phyloP scores from a whole-genome alignment of 1,140 invertebrate genomes.

The Danaus plexippus region DNA sequence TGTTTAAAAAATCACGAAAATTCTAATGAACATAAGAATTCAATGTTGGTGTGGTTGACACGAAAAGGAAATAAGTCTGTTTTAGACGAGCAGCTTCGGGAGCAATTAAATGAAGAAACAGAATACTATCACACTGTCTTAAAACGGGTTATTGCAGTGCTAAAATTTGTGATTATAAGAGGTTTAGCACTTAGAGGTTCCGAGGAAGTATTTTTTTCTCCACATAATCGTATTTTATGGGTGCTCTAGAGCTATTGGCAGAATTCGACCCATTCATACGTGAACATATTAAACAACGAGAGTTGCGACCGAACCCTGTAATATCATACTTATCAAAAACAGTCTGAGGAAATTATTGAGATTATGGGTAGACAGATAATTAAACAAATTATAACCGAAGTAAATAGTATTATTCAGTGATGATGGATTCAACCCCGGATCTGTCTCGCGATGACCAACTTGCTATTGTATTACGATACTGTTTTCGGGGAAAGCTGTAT shows the following conservation, averaged over 20 bases:
- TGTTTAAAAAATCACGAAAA: no score
- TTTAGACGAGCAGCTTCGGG: constrained; percentile 2
- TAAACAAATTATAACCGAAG: no score
- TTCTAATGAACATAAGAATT: no score
- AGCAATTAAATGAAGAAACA: constrained; percentile 5
- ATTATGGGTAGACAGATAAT: no score
- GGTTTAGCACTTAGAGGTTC: constrained; percentile 6
- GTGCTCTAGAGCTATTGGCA: neutral
- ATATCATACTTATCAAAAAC: constrained; percentile 1
- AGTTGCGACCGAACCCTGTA: constrained; percentile 2
- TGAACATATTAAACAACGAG: constrained; percentile 7
- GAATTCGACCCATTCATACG: neutral
- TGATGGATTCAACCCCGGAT: no score
- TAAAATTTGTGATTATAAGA: constrained; percentile 6
- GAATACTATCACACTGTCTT: constrained; percentile 6
- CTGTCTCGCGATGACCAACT: no score
- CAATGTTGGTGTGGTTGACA: constrained; percentile 2
- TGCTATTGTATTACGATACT: no score
- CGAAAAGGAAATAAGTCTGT: constrained; percentile 6
- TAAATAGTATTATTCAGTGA: no score
- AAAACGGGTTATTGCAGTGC: constrained; percentile 5
- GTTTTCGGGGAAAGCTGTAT: no score
- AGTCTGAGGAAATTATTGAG: no score
- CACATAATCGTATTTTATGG: constrained; percentile 9
- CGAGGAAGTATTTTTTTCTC: constrained; percentile 8